These are phyloP conservation scores for Falcunculus frontatus DNA, from an alignment of 2,113 vertebrate species.

Conservation along the genomic window DNA sequence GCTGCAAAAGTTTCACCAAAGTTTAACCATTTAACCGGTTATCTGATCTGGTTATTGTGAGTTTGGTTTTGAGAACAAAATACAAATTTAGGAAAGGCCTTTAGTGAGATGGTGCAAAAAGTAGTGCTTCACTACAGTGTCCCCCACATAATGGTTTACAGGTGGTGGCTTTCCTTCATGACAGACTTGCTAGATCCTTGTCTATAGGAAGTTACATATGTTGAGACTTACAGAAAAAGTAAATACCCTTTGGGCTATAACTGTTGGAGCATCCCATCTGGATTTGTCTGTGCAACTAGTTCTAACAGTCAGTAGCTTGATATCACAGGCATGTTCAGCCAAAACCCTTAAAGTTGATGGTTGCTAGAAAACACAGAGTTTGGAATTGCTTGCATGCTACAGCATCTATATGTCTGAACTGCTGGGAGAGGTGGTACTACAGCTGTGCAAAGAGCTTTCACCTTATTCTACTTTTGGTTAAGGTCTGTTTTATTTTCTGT, in stretches of 20 bases:
- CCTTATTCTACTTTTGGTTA: neutral
- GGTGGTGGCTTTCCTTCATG: neutral
- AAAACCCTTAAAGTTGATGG: neutral
- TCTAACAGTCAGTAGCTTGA: neutral
- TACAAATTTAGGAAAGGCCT: neutral
- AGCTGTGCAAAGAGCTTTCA: neutral
- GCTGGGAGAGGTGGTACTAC: neutral
- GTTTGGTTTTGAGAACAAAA: neutral
- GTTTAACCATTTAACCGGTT: neutral
- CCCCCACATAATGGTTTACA: neutral
- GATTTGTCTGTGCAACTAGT: neutral
- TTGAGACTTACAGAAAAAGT: neutral
- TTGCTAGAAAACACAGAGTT: neutral
- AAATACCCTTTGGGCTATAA: no score
- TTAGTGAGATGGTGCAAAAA: neutral
- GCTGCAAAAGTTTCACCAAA: neutral
- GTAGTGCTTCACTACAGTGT: neutral
- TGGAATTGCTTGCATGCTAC: neutral
- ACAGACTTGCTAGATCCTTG: neutral
- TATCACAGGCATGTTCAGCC: neutral
- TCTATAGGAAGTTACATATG: neutral
- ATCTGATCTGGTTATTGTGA: neutral
- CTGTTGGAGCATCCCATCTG: neutral
- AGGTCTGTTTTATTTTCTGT: neutral
- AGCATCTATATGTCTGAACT: fast-evolving